Percentiles rank a stretch among this genome's conserved stretches.
phyloP scores from a whole-genome alignment of 2,888 invertebrate genomes.

The Idaea dimidiata region DNA sequence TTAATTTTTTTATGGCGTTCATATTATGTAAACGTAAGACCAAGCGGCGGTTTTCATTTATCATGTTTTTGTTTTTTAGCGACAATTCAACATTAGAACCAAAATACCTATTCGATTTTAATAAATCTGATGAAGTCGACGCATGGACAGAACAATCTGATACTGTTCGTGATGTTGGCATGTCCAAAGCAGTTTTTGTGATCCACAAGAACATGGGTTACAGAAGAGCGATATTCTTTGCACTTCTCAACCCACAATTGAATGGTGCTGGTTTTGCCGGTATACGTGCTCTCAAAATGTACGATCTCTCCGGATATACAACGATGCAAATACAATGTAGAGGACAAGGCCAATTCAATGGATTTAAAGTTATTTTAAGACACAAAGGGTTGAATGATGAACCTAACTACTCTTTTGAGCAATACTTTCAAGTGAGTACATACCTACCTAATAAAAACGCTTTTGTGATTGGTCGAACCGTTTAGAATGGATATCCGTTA shows the following conservation, averaged over 20 bases:
- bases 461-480: too few relatives aligned
- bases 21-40: too few relatives aligned
- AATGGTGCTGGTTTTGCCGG: conserved; percentile 86
- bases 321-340: conserved; percentile 78
- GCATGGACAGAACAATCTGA: conserved; percentile 84
- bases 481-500: too few relatives aligned
- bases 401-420: conserved; percentile 82
- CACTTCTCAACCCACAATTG: conserved; percentile 83
- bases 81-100: conserved; percentile 35
- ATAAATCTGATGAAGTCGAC: conserved; percentile 67
- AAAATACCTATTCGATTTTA: conserved; percentile 81
- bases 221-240: conserved; percentile 83
- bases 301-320: conserved; percentile 72
- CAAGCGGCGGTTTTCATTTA: not conserved
- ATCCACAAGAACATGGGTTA: conserved; percentile 82
- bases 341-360: conserved; percentile 80
- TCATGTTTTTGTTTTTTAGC: not conserved
- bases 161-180: conserved; percentile 83
- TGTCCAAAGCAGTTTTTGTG: conserved; percentile 82
- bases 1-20: too few relatives aligned
- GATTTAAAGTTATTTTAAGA: conserved; percentile 82
- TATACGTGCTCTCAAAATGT: conserved; percentile 68
- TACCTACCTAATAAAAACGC: not conserved
- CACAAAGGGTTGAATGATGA: conserved; percentile 80
- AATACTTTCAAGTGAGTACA: conserved; percentile 73